Conservation (phyloP, 2,888 invertebrate genomes). For the Atethmia centrago region DNA sequence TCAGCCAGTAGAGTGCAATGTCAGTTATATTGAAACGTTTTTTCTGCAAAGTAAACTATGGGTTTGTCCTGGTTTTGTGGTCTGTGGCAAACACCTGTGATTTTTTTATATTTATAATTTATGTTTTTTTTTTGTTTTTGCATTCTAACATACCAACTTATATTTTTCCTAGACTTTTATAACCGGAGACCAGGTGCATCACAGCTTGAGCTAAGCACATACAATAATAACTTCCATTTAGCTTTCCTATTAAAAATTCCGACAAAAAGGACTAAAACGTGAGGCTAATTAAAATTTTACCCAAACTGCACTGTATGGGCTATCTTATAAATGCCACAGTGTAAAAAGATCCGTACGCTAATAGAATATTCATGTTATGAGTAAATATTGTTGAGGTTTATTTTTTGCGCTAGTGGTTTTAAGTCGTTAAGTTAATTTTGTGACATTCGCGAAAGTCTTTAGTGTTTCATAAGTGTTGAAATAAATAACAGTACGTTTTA, state of each 20-base stretch:
- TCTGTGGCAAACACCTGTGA: neutral
- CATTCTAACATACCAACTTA: constrained; percentile 5
- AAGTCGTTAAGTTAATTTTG: constrained; percentile 13
- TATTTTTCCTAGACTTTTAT: constrained; percentile 18
- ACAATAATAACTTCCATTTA: constrained; percentile 72
- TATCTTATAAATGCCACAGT: constrained; percentile 49
- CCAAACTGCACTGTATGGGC: constrained; percentile 50
- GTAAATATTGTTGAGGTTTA: constrained; percentile 14
- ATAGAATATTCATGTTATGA: constrained; percentile 40
- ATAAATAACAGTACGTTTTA: neutral
- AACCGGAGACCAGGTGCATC: constrained; percentile 41
- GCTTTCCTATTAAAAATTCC: constrained; percentile 70
- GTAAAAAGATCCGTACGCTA: constrained; percentile 41
- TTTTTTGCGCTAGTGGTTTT: constrained; percentile 1
- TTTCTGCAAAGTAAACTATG: neutral
- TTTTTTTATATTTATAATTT: neutral
- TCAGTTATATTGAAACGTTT: neutral
- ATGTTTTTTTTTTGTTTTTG: too few relatives aligned
- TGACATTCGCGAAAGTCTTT: constrained; percentile 4
- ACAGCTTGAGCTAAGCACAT: constrained; percentile 50
- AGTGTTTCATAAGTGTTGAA: neutral
- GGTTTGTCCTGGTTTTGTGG: too few relatives aligned
- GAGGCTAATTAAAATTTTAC: constrained; percentile 77
- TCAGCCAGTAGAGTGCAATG: neutral
- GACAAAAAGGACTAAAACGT: constrained; percentile 63